Percentiles rank a stretch among this genome's conserved stretches.
phyloP scores from a whole-genome alignment of 2,113 vertebrate species.

The Puntigrus tetrazona region DNA sequence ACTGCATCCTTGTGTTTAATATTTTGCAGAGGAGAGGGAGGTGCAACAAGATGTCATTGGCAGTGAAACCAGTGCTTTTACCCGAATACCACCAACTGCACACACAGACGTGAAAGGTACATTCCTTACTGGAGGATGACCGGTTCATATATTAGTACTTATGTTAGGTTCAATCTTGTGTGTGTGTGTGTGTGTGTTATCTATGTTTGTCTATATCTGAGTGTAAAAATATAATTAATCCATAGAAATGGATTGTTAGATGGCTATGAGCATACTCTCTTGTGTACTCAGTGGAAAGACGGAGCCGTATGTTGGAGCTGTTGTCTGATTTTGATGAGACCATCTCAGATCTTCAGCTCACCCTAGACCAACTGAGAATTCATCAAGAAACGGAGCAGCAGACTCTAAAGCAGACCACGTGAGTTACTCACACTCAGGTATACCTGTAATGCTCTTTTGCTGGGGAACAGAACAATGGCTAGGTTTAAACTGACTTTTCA shows the following conservation, averaged over 20 bases:
- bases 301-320: conserved; percentile 55
- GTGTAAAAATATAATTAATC: no score
- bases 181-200: no score
- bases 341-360: conserved; percentile 62
- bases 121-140: not conserved
- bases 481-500: not conserved
- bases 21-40: conserved; percentile 51
- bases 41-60: conserved; percentile 55
- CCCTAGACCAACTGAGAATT: conserved; percentile 55
- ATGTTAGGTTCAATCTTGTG: not conserved
- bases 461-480: not conserved
- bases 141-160: not conserved
- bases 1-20: not conserved
- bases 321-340: conserved; percentile 62
- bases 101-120: conserved; percentile 45
- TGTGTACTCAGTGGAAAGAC: conserved; percentile 28
- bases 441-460: not conserved
- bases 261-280: not conserved
- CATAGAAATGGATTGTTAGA: not conserved
- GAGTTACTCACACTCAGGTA: conserved; percentile 9
- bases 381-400: conserved; percentile 61
- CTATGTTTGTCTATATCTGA: no score
- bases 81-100: conserved; percentile 55
- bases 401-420: conserved; percentile 65
- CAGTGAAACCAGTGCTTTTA: conserved; percentile 70